Base-by-base conservation (phyloP, 2,113 vertebrate genomes). In the Mobula hypostoma region DNA sequence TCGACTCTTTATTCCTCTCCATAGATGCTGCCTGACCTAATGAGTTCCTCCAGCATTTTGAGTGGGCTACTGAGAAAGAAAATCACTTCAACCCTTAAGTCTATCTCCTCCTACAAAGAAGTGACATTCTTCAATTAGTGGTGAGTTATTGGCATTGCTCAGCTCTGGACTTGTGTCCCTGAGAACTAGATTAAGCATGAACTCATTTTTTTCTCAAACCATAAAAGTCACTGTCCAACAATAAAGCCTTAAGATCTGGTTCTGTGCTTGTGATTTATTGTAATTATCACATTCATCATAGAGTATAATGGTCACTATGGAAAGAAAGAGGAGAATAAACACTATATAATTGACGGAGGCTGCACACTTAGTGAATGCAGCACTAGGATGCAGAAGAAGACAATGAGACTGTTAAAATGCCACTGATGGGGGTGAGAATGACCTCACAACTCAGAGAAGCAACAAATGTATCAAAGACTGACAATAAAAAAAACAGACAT, bases 221-320 rank as follows among this genome's bases (percentile, higher is more conserved):
- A 66, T 88, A 88, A 32, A 88, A 66, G 61, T 66, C 58, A 88
- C 8, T 66, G 85, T 66, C 61, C 61, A 32, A 32, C 83, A 5
- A 66, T 66, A 88, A 66, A 88, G 61, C 29, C 29, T 32, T 88
- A 88, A 88, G 63, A 66, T 66, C 61, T 88, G 58, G 29, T 29
- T 29, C 14, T 66, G 63, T 88, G 29, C 58, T 66, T 27, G 15
- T 88, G 85, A 88, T 66, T 66, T 88, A 88, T 66, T 88, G 61
- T 88, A 19, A 88, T 66, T 63, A 88, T 66, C 29, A 15, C 85
- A 88, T 88, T 88, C 85, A 66, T 88, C 85, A 88, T 88, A 7
- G 85, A 32, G 5, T 66, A 88, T 88, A 88, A 88, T 88, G 66
- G 61, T 32, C 85, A 17, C 63, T 27, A 19, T 66, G 19, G 61